Evolutionary conservation across 2,797 vertebrate species (phyloP).

Genomic region (Diglossa cyanea): DNA sequence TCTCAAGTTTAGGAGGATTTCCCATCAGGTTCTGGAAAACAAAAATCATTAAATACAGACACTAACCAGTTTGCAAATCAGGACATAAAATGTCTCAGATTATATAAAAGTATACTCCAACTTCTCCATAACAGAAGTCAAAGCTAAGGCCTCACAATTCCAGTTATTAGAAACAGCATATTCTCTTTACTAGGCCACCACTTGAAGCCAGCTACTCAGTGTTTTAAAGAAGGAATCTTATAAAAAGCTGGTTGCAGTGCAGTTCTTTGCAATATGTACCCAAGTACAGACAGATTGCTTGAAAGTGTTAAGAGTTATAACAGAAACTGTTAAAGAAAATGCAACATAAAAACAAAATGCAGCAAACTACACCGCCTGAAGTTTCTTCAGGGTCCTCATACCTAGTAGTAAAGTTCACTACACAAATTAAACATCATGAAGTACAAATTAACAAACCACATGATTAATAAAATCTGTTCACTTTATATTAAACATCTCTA

Average conservation of each 20-base stretch:
- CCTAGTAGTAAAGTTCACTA: constrained; percentile 57
- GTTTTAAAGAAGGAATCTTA: neutral
- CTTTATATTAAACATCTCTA: constrained; percentile 73
- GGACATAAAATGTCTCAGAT: constrained; percentile 47
- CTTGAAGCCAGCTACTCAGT: constrained; percentile 4
- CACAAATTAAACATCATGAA: constrained; percentile 64
- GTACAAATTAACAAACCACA: constrained; percentile 70
- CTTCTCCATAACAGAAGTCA: constrained; percentile 60
- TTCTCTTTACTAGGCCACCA: constrained; percentile 3
- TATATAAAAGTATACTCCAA: constrained; percentile 55
- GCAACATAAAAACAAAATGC: constrained; percentile 29
- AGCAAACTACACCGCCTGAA: constrained; percentile 57
- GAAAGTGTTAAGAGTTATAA: neutral
- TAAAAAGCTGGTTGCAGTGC: neutral
- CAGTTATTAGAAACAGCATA: constrained; percentile 46
- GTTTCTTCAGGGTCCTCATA: constrained; percentile 35
- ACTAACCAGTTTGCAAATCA: constrained; percentile 26
- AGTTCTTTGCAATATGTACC: neutral
- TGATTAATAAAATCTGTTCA: constrained; percentile 76
- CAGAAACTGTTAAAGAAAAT: constrained; percentile 2
- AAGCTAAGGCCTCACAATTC: constrained; percentile 71
- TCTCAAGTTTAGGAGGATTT: constrained; percentile 5
- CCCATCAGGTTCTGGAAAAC: constrained; percentile 3
- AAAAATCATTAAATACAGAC: constrained; percentile 6
- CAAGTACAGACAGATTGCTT: neutral